Conservation (phyloP, 2,113 vertebrate genomes). For the Thamnaconus septentrionalis region DNA sequence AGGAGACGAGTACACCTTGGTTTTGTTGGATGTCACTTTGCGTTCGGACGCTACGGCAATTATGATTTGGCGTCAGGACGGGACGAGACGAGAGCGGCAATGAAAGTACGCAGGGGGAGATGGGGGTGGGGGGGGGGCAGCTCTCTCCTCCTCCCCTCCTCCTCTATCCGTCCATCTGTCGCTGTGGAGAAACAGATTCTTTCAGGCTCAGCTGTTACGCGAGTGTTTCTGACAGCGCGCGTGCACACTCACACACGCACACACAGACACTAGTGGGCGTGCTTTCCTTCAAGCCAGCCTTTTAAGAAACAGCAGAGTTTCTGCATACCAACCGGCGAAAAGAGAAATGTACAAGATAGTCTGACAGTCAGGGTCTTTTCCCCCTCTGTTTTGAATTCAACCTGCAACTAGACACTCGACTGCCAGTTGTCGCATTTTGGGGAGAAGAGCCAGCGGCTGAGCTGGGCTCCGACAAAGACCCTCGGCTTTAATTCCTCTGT, state of each 20-base stretch:
- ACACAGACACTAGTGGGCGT: neutral
- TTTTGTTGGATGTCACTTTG: neutral
- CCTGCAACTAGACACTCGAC: too few relatives aligned
- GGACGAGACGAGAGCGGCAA: neutral
- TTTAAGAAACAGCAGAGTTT: neutral
- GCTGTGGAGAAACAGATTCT: slow-evolving; percentile 9
- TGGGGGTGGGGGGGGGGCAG: neutral
- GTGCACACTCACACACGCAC: neutral
- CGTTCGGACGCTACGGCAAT: too few relatives aligned
- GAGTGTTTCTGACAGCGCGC: slow-evolving; percentile 40
- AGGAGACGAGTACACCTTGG: neutral
- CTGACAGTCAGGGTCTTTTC: too few relatives aligned
- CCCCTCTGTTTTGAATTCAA: too few relatives aligned
- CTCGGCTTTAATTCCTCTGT: too few relatives aligned
- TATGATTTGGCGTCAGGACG: neutral
- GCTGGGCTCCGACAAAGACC: too few relatives aligned
- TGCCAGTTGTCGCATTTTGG: too few relatives aligned
- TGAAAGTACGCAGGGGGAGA: neutral
- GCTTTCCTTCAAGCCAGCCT: neutral
- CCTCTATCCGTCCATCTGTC: neutral
- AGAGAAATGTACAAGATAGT: neutral
- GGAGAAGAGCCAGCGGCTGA: too few relatives aligned
- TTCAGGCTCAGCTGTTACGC: slow-evolving; percentile 42
- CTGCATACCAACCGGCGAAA: neutral
- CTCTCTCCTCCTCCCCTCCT: neutral